phyloP scores from a whole-genome alignment of 1,140 invertebrate genomes.

The Olivierus martensii region DNA sequence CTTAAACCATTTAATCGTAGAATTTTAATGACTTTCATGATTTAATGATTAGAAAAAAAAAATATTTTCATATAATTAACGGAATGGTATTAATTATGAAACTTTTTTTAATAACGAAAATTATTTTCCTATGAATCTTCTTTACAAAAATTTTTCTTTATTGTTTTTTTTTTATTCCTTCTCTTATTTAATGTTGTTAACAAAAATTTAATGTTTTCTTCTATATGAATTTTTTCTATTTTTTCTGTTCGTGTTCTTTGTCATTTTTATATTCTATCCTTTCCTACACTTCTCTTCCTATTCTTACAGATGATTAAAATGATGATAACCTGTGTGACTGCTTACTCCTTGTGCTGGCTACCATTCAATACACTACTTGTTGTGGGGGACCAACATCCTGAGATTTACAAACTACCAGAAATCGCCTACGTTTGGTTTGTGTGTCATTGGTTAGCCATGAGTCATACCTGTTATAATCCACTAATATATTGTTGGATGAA shows the following conservation, averaged over 20 bases:
- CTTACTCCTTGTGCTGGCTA: constrained; percentile 36
- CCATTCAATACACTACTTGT: constrained; percentile 29
- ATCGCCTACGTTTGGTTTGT: constrained; percentile 58
- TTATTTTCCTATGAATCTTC: too few relatives aligned
- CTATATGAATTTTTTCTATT: background rate
- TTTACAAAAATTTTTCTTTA: too few relatives aligned
- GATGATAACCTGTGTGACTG: constrained; percentile 37
- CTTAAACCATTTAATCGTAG: too few relatives aligned
- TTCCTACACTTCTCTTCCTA: background rate
- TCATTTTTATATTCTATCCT: background rate
- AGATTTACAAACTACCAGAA: constrained; percentile 16
- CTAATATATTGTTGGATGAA: constrained; percentile 91
- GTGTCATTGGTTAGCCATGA: constrained; percentile 78
- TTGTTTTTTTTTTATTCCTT: background rate
- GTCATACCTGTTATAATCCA: constrained; percentile 81
- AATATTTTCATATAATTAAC: too few relatives aligned
- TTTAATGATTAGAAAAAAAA: too few relatives aligned
- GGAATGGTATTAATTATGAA: too few relatives aligned
- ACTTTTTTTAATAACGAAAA: too few relatives aligned
- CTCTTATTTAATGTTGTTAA: background rate
- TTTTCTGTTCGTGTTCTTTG: background rate
- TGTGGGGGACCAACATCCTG: constrained; percentile 22
- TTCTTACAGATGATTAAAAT: constrained; percentile 47
- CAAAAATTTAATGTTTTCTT: background rate
- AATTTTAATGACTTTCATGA: too few relatives aligned